These are phyloP conservation scores for Drosophila sp. DNA, from an alignment of 1,140 invertebrate genomes.

Conservation along the genomic window DNA sequence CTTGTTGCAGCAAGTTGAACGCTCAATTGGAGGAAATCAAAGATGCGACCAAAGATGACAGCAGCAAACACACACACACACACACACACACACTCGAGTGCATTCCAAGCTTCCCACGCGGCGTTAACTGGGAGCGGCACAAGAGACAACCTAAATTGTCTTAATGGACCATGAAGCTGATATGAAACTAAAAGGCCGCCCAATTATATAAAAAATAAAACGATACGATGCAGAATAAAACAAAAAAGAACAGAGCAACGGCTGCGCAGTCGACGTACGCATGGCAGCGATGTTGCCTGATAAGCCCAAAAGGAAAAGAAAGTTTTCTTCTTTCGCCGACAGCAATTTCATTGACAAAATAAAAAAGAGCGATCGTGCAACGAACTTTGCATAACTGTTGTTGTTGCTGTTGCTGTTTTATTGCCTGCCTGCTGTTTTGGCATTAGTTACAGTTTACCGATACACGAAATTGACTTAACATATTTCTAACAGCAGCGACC, in stretches of 20 bases:
- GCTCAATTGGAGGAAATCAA: constrained; percentile 61
- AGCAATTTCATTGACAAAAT: constrained; percentile 75
- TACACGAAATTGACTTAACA: constrained; percentile 78
- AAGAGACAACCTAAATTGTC: constrained; percentile 76
- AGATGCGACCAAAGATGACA: constrained; percentile 51
- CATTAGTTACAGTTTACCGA: constrained; percentile 78
- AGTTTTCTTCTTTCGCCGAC: constrained; percentile 54
- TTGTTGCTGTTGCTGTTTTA: constrained; percentile 34
- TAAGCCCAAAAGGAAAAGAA: constrained; percentile 74
- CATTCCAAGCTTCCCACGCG: constrained; percentile 71
- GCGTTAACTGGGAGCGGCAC: constrained; percentile 39
- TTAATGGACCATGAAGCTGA: constrained; percentile 79
- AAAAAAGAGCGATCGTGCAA: constrained; percentile 58
- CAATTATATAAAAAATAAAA: constrained; percentile 65
- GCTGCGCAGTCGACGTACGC: constrained; percentile 42
- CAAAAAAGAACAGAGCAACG: constrained; percentile 33
- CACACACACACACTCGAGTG: constrained; percentile 1
- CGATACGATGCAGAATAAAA: constrained; percentile 51
- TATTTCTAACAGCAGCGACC: constrained; percentile 64
- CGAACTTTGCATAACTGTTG: constrained; percentile 69
- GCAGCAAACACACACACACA: constrained; percentile 38
- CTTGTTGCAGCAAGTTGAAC: constrained; percentile 73
- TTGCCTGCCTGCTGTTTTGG: constrained; percentile 56
- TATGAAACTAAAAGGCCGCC: constrained; percentile 60
- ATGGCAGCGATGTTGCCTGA: constrained; percentile 59